These are phyloP conservation scores for Brachyistius frenatus DNA, from an alignment of 2,113 vertebrate genomes.

Conservation along the genomic window DNA sequence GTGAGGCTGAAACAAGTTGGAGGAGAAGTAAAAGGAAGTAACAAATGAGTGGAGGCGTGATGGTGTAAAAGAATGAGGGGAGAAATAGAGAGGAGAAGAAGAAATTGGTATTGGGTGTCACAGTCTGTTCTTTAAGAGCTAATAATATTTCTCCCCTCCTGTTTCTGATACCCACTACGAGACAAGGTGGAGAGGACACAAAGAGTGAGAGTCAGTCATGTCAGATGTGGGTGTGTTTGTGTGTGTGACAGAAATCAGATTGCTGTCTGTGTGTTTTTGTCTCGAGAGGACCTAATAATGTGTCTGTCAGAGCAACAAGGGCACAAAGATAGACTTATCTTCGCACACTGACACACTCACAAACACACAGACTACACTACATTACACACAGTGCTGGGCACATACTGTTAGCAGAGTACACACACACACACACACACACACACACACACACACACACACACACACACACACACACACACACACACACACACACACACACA, in stretches of 20 bases:
- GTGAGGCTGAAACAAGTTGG: constrained; percentile 13
- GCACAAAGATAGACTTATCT: constrained; percentile 55
- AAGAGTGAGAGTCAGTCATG: constrained; percentile 49
- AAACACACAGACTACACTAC: constrained; percentile 12
- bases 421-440: constrained; percentile 10
- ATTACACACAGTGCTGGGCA: neutral
- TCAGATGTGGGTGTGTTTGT: constrained; percentile 37
- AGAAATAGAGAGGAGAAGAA: constrained; percentile 11
- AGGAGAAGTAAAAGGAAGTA: neutral
- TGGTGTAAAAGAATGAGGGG: neutral
- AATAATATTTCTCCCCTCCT: constrained; percentile 49
- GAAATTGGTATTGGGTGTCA: constrained; percentile 13
- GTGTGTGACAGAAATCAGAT: constrained; percentile 39
- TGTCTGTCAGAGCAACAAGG: constrained; percentile 60
- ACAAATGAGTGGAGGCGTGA: constrained; percentile 22
- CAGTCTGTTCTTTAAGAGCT: constrained; percentile 40
- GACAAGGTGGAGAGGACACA: constrained; percentile 52
- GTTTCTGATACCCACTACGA: constrained; percentile 14
- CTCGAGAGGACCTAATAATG: constrained; percentile 61
- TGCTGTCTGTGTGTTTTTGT: constrained; percentile 52
- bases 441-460: neutral
- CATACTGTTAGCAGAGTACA: constrained; percentile 2
- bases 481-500: constrained; percentile 14
- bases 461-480: neutral
- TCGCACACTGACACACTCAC: constrained; percentile 20